Base-by-base conservation (phyloP, 2,797 vertebrate genomes). In the Myotis daubentonii region DNA sequence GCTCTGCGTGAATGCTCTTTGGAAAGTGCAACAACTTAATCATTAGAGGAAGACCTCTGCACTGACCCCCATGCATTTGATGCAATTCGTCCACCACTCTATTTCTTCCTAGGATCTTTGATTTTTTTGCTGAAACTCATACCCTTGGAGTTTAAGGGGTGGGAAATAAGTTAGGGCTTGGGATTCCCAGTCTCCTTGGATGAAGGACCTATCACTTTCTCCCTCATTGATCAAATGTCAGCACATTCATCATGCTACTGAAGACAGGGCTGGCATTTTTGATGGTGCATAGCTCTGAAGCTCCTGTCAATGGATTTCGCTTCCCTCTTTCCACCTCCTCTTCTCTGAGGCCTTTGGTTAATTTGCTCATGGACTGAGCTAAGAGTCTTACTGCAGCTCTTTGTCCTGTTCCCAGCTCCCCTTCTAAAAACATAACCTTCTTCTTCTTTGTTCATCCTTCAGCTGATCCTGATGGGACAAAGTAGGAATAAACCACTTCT, bases 201-300 rank as follows among this genome's bases (percentile, higher is more conserved):
- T 30, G 19, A 84, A 92, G 44, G 49, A 49, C 44, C 57, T 41
- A 38, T 53, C 70, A 16, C 79, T 97, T 78, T n/a, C n/a, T 66
- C 19, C 25, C 30, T 94, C 47, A 41, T 25, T 87, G 79, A 96
- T 91, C 93, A 94, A 91, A 94, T 93, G 95, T 91, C 93, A 94
- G 22, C 55, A 70, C 82, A 82, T 55, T 85, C 74, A 94, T 82
- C 38, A 41, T 22, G 23, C 20, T 6, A 51, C 88, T 93, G 60
- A 47, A 96, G 96, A 89, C 66, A 95, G 68, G 47, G 30, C 66
- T 62, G 86, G 92, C 62, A 53, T 79, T 89, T 87, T 57, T 57
- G 66, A 89, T 1, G 0, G 11, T 5, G 11, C 0, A 0, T 2
- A 9, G 6, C 81, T 91, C 87, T 16, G 38, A 81, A 57, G 36